phyloP scores from a whole-genome alignment of 1,140 invertebrate species.

The Ips nitidus region DNA sequence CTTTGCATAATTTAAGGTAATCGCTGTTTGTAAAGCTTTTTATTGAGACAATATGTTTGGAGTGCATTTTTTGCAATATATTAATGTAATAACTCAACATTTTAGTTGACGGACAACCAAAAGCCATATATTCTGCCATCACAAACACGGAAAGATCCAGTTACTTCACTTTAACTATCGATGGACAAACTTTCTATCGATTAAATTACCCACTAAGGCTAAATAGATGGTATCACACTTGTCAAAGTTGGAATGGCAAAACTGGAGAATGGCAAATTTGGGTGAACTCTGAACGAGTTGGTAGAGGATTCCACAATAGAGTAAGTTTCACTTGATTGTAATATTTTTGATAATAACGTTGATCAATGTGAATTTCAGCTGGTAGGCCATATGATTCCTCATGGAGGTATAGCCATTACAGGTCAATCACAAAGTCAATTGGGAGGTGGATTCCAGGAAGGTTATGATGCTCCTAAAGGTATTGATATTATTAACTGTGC shows the following conservation, averaged over 20 bases:
- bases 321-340: slow-evolving; percentile 56
- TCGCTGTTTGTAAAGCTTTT: too few species aligned
- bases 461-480: slow-evolving; percentile 58
- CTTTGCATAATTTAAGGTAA: too few species aligned
- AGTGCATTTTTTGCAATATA: too few species aligned
- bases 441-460: slow-evolving; percentile 61
- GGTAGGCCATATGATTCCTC: slow-evolving; percentile 74
- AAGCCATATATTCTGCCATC: slow-evolving; percentile 74
- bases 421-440: slow-evolving; percentile 69
- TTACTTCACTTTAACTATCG: slow-evolving; percentile 76
- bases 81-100: background rate
- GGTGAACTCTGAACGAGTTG: slow-evolving; percentile 79
- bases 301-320: slow-evolving; percentile 79
- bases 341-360: background rate
- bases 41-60: too few species aligned
- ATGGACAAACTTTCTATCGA: slow-evolving; percentile 78
- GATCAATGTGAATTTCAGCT: slow-evolving; percentile 58
- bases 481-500: slow-evolving; percentile 9
- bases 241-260: slow-evolving; percentile 82
- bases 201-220: slow-evolving; percentile 78
- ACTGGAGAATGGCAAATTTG: slow-evolving; percentile 86
- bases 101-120: slow-evolving; percentile 68
- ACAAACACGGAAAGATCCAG: slow-evolving; percentile 75
- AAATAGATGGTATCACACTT: slow-evolving; percentile 82
- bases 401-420: slow-evolving; percentile 70